These are phyloP conservation scores for Phycodurus eques DNA, from an alignment of 2,113 vertebrate species.

Conservation along the genomic window DNA sequence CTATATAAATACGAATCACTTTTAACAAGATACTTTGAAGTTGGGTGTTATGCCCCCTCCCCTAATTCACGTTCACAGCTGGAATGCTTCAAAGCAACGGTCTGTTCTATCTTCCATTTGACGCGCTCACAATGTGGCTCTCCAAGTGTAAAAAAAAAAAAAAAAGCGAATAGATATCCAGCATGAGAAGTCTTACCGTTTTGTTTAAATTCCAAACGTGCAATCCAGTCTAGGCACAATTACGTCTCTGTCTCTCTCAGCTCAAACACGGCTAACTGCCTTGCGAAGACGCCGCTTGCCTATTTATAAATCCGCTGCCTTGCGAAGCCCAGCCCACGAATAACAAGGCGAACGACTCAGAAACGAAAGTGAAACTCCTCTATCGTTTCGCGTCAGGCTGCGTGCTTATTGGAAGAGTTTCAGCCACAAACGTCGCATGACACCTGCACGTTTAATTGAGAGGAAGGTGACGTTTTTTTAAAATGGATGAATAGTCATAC, in stretches of 20 bases:
- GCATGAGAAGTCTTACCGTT: constrained; percentile 46
- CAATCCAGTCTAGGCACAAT: not conserved
- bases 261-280: not conserved
- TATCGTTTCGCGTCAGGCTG: not conserved
- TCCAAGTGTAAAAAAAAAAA: not conserved
- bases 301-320: not conserved
- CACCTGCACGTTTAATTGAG: constrained; percentile 19
- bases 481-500: not conserved
- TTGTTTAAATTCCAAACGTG: constrained; percentile 18
- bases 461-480: not conserved
- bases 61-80: not conserved
- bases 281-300: not conserved
- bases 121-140: not conserved
- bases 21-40: no score
- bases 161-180: not conserved
- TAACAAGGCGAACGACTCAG: not conserved
- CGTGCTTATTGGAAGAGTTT: constrained; percentile 8
- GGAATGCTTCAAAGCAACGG: not conserved
- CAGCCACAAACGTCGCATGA: constrained; percentile 33
- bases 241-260: not conserved
- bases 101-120: not conserved
- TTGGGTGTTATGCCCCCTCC: not conserved
- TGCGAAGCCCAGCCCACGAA: no score
- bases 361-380: not conserved
- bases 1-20: no score